These are phyloP conservation scores for Parapristionchus giblindavisi DNA, from an alignment of 2,888 invertebrate genomes.

Conservation along the genomic window DNA sequence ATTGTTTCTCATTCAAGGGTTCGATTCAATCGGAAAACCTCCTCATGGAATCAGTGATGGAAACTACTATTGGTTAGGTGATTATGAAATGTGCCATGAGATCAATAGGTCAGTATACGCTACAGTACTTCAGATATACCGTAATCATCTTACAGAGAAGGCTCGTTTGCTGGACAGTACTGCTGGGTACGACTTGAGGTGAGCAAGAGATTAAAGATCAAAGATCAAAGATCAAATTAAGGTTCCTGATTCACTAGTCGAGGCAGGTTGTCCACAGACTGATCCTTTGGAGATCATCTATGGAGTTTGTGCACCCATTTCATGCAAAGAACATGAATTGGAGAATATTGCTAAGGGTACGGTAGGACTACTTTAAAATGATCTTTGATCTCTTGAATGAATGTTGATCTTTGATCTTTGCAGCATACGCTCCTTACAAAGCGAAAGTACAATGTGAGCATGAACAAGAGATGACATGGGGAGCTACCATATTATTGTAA, in stretches of 20 bases:
- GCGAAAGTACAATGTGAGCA: constrained; percentile 62
- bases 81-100: constrained; percentile 68
- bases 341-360: constrained; percentile 34
- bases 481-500: constrained; percentile 53
- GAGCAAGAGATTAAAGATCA: no score
- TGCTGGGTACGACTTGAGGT: constrained; percentile 64
- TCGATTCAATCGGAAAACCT: constrained; percentile 68
- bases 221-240: no score
- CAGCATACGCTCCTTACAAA: constrained; percentile 54
- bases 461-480: constrained; percentile 54
- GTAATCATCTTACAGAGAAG: constrained; percentile 44
- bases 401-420: constrained; percentile 23
- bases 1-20: constrained; percentile 61
- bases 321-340: constrained; percentile 55
- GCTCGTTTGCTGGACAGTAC: constrained; percentile 63
- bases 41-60: constrained; percentile 70
- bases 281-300: constrained; percentile 64
- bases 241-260: constrained; percentile 52
- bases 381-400: no score
- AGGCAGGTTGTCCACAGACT: constrained; percentile 57
- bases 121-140: background rate
- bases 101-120: constrained; percentile 48
- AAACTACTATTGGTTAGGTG: constrained; percentile 70
- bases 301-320: constrained; percentile 64
- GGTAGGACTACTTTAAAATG: background rate